Evolutionary conservation across 2,113 vertebrate genomes (phyloP).

Genomic region (Gallinago media): DNA sequence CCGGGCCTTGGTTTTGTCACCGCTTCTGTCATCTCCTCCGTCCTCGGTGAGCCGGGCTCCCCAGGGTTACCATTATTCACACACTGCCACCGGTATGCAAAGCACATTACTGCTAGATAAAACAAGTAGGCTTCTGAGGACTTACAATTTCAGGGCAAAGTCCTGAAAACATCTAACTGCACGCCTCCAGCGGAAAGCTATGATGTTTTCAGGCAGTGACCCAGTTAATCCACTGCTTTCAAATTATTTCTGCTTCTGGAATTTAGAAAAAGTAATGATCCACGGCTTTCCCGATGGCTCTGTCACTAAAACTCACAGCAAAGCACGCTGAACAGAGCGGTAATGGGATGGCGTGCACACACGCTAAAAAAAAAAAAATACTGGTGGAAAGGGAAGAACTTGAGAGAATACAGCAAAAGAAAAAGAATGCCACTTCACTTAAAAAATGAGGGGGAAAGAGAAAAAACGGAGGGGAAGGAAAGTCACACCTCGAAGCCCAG

Average conservation of each 20-base stretch:
- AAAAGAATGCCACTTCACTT: not conserved
- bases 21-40: not conserved
- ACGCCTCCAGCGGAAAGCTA: not conserved
- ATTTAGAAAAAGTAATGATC: not conserved
- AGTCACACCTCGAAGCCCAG: not conserved
- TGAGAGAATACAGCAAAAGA: not conserved
- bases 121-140: not conserved
- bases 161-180: not conserved
- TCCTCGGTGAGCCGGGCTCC: not conserved
- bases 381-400: not conserved
- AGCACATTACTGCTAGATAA: not conserved
- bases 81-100: not conserved
- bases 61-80: not conserved
- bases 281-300: slow-evolving; percentile 1
- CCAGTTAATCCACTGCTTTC: slow-evolving; percentile 23
- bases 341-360: not conserved
- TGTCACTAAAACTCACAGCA: not conserved
- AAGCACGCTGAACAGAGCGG: not conserved
- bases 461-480: fast-evolving
- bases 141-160: slow-evolving; percentile 15
- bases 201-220: slow-evolving; percentile 14
- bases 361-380: not conserved
- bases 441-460: fast-evolving
- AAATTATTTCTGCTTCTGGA: slow-evolving; percentile 45
- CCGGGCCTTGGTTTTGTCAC: not conserved